phyloP scores from a whole-genome alignment of 2,113 vertebrate genomes.

The Rhinichthys klamathensis region DNA sequence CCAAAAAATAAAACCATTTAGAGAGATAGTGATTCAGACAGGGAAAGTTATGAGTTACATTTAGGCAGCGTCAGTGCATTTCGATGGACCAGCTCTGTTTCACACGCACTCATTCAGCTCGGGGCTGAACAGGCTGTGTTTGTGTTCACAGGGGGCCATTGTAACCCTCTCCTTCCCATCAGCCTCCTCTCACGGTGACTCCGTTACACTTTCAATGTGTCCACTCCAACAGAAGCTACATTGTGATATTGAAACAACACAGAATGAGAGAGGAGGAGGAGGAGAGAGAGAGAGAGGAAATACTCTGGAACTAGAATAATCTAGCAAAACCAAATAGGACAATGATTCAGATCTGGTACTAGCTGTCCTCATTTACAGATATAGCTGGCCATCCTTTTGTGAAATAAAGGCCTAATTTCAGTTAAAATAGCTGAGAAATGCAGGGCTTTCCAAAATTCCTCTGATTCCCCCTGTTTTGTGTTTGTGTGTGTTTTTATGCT shows the following conservation, averaged over 20 bases:
- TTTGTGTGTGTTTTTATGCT: conserved; percentile 1
- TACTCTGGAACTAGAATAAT: conserved; percentile 25
- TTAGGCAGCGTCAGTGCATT: not conserved
- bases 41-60: not conserved
- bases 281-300: conserved; percentile 35
- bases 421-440: not conserved
- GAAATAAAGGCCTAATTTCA: not conserved
- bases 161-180: conserved; percentile 62
- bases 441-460: not conserved
- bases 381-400: conserved; percentile 1
- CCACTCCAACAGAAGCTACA: conserved; percentile 45
- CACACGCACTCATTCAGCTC: conserved; percentile 4
- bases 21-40: not conserved
- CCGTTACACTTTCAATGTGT: conserved; percentile 26
- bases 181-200: conserved; percentile 61
- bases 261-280: conserved; percentile 33
- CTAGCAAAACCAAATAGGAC: conserved; percentile 7
- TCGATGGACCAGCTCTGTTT: not conserved
- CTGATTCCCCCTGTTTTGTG: not conserved
- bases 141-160: conserved; percentile 68
- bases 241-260: conserved; percentile 66
- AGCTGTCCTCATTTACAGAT: conserved; percentile 38
- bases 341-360: not conserved
- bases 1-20: not conserved
- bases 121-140: conserved; percentile 53